phyloP scores from a whole-genome alignment of 2,888 invertebrate genomes.

The Sinohyriopsis cumingii region DNA sequence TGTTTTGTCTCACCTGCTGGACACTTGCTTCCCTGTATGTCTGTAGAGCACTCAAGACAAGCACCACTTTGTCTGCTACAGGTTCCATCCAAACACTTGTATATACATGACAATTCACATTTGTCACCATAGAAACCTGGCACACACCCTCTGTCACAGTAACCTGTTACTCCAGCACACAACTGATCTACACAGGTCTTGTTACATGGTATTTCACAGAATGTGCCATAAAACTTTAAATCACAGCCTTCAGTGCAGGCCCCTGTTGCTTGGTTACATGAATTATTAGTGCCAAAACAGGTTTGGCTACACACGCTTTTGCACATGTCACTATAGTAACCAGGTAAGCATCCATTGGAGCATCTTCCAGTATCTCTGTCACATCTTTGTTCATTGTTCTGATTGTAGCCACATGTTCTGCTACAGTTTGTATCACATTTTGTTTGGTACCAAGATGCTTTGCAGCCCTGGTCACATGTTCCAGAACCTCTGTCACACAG shows the following conservation, averaged over 20 bases:
- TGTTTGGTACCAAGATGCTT: too few relatives aligned
- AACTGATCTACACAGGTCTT: background rate
- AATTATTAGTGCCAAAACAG: background rate
- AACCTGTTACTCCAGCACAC: background rate
- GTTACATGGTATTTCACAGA: background rate
- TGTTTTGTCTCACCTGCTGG: too few relatives aligned
- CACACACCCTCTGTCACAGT: slow-evolving; percentile 1
- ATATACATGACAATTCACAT: background rate
- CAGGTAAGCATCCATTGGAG: too few relatives aligned
- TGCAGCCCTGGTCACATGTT: too few relatives aligned
- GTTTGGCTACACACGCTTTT: background rate
- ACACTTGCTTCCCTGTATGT: too few relatives aligned
- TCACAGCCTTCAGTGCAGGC: slow-evolving; percentile 1
- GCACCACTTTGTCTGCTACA: too few relatives aligned
- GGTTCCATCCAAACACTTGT: too few relatives aligned
- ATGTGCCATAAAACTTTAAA: background rate
- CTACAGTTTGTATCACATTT: too few relatives aligned
- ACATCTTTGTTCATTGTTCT: too few relatives aligned
- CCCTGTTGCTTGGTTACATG: background rate
- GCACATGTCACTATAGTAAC: slow-evolving; percentile 2
- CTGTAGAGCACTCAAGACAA: background rate
- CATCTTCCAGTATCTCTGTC: too few relatives aligned
- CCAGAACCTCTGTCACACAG: too few relatives aligned
- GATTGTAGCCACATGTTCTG: too few relatives aligned
- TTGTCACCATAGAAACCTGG: background rate